phyloP scores from a whole-genome alignment of 2,888 invertebrate species.

The Rhamphomyia laevipes region DNA sequence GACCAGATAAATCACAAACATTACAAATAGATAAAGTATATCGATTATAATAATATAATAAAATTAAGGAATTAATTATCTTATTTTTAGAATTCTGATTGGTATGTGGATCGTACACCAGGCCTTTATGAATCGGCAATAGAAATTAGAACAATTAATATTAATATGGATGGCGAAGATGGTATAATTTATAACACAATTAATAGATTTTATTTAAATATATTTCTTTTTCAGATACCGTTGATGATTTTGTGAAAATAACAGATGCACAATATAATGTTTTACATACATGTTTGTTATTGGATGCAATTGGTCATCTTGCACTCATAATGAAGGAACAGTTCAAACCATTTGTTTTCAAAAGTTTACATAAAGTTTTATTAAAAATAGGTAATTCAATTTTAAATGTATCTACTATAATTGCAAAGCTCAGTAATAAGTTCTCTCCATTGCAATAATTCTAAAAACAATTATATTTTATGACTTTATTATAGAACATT shows the following conservation, averaged over 20 bases:
- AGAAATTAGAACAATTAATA: slow-evolving; percentile 31
- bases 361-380: slow-evolving; percentile 53
- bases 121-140: slow-evolving; percentile 35
- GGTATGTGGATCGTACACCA: slow-evolving; percentile 32
- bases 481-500: neutral
- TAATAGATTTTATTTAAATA: neutral
- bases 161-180: slow-evolving; percentile 26
- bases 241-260: slow-evolving; percentile 22
- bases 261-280: slow-evolving; percentile 49
- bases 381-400: slow-evolving; percentile 52
- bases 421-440: no score
- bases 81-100: slow-evolving; percentile 23
- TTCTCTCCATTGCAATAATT: neutral
- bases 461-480: neutral
- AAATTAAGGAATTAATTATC: neutral
- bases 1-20: slow-evolving; percentile 25
- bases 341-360: slow-evolving; percentile 50
- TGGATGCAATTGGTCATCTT: slow-evolving; percentile 57
- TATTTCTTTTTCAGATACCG: slow-evolving; percentile 11
- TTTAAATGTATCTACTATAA: neutral
- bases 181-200: neutral
- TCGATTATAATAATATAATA: no score
- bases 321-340: slow-evolving; percentile 41
- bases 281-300: slow-evolving; percentile 51
- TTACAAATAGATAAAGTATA: slow-evolving; percentile 24